Percentiles rank a stretch among this genome's conserved stretches.
phyloP scores from a whole-genome alignment of 2,797 vertebrate genomes.

The Nasua narica region DNA sequence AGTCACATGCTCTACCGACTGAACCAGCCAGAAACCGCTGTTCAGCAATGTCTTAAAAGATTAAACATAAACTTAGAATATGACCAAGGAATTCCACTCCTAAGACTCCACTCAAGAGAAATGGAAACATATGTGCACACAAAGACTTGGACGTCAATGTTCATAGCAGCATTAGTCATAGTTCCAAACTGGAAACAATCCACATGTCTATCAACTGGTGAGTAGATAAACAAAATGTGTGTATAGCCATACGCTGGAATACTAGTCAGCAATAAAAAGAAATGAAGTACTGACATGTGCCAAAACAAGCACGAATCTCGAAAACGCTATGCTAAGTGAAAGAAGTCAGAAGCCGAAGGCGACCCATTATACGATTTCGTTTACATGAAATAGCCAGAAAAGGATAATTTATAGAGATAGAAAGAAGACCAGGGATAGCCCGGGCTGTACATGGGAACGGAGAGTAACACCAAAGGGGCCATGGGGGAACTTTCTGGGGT shows the following conservation, averaged over 20 bases:
- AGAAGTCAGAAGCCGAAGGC: background rate
- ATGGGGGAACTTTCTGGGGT: background rate
- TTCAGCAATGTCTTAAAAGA: background rate
- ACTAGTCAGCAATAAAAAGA: background rate
- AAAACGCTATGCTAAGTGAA: background rate
- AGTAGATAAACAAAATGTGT: background rate
- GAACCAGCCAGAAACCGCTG: background rate
- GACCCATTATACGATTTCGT: background rate
- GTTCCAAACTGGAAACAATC: background rate
- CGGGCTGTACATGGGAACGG: background rate
- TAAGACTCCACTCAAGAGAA: background rate
- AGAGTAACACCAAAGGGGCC: background rate
- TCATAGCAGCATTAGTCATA: background rate
- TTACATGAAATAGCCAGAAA: background rate
- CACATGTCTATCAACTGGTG: background rate
- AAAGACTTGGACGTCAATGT: background rate
- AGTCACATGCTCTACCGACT: background rate
- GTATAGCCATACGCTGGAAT: background rate
- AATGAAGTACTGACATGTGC: background rate
- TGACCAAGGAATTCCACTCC: background rate
- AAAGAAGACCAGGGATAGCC: background rate
- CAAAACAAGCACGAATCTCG: background rate
- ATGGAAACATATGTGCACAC: background rate
- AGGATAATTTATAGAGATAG: background rate
- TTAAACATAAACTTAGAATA: conserved; percentile 4